Evolutionary conservation across 2,797 vertebrate genomes (phyloP), one percentile per base, ranked within the genome.

Genomic region (Leucoraja ocellata): DNA sequence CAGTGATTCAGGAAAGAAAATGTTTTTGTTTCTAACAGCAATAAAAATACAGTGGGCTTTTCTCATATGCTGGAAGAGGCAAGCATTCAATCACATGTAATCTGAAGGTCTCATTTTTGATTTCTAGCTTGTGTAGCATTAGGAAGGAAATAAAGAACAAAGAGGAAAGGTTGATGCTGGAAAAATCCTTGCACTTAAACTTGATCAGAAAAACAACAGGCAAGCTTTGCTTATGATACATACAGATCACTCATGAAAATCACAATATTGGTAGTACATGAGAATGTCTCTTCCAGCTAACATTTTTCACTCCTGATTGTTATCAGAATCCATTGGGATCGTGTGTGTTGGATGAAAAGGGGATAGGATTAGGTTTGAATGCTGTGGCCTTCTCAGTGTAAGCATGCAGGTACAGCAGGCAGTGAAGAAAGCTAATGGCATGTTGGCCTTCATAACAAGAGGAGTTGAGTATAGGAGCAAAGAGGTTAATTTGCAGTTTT

Each of bases 1-100:
- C 0, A 88, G 84, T 88, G 84, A 68, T 68, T 88, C 36, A 88
- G 84, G 61, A 88, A 88, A 88, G 32, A 88, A 88, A 88, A 36
- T 68, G 61, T 88, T 88, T 68, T 32, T 68, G n/a, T 23, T 88
- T 88, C 8, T 68, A 88, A 68, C 14, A 36, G 36, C 25, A 84
- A 58, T 32, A 36, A 36, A 68, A 68, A 68, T 68, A 23, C 32
- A 36, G n/a, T 21, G n/a, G 36, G n/a, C n/a, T 88, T 88, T 9
- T 68, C 84, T 68, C 84, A 68, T 68, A 16, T 68, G 10, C n/a
- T 23, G 84, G n/a, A 0, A 63, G 65, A 68, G 61, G 16, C 1
- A 65, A 36, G n/a, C 0, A 10, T n/a, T 88, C 63, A 21, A 68
- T 88, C 63, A 88, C 16, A 68, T 21, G 4, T 18, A 32, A 9